A percentile compares a stretch with the other conserved stretches of the same genome.
These are phyloP conservation scores for Drosophila repleta DNA, from an alignment of 1,140 invertebrate genomes.

Conservation along the genomic window DNA sequence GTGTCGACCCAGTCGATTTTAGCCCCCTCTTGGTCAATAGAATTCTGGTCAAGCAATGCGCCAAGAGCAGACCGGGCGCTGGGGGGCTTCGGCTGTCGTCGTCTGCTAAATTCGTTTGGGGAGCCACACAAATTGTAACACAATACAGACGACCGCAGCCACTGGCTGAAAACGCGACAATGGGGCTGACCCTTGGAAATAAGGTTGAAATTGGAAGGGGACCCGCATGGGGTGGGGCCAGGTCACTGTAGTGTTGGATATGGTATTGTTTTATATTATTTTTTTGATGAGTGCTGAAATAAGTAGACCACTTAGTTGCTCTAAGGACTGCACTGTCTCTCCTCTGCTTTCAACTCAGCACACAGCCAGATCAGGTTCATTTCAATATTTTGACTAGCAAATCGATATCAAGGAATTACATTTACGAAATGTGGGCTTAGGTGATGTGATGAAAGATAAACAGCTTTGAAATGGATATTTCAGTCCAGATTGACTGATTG, in stretches of 20 bases:
- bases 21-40: slow-evolving; percentile 12
- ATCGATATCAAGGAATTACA: slow-evolving; percentile 1
- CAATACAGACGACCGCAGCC: slow-evolving; percentile 16
- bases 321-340: background rate
- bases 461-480: too few relatives aligned
- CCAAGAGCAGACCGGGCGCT: background rate
- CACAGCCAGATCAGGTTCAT: slow-evolving; percentile 5
- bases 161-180: slow-evolving; percentile 2
- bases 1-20: slow-evolving; percentile 15
- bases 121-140: slow-evolving; percentile 21
- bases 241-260: background rate
- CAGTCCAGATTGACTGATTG: too few relatives aligned
- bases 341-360: background rate
- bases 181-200: slow-evolving; percentile 16
- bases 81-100: background rate
- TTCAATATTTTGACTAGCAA: slow-evolving; percentile 12
- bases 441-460: too few relatives aligned
- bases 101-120: slow-evolving; percentile 24
- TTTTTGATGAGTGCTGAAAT: slow-evolving; percentile 10
- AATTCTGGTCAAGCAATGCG: background rate
- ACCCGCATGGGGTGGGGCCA: background rate
- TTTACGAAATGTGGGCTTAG: background rate
- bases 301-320: slow-evolving; percentile 11
- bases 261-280: slow-evolving; percentile 1
- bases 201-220: slow-evolving; percentile 17